Conservation (phyloP, 2,888 invertebrate species). For the Tetragonula carbonaria region DNA sequence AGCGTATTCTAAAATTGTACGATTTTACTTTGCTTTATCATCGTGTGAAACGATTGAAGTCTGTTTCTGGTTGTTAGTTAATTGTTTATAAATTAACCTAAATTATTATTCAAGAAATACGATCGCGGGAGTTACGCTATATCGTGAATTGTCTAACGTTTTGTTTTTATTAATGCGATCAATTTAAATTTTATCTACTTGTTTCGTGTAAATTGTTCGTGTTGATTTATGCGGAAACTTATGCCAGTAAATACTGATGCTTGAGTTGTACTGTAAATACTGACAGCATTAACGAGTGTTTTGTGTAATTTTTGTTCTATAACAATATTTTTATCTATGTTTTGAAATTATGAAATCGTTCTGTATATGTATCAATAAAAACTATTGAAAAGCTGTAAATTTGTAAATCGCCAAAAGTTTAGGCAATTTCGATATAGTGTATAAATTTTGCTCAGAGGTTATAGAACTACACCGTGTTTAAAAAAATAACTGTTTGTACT, state of each 20-base stretch:
- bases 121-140: conserved; percentile 16
- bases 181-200: background rate
- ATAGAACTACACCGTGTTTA: conserved; percentile 30
- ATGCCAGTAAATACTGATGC: background rate
- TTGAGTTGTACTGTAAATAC: background rate
- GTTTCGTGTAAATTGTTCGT: background rate
- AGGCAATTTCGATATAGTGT: conserved; percentile 35
- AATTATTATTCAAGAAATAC: conserved; percentile 34
- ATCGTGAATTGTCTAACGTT: conserved; percentile 25
- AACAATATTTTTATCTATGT: background rate
- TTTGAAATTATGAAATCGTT: background rate
- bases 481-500: conserved; percentile 44
- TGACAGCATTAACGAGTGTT: background rate
- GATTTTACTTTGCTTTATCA: conserved; percentile 12
- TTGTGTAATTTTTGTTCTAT: background rate
- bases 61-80: conserved; percentile 27
- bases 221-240: background rate
- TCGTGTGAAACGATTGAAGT: conserved; percentile 14
- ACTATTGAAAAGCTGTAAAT: background rate
- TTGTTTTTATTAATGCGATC: background rate
- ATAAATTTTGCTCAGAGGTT: conserved; percentile 69
- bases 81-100: conserved; percentile 54
- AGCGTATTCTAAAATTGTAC: conserved; percentile 11
- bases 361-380: background rate
- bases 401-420: background rate